These are phyloP conservation scores for Diaphora mendica DNA, from an alignment of 2,888 invertebrate species.

Conservation along the genomic window DNA sequence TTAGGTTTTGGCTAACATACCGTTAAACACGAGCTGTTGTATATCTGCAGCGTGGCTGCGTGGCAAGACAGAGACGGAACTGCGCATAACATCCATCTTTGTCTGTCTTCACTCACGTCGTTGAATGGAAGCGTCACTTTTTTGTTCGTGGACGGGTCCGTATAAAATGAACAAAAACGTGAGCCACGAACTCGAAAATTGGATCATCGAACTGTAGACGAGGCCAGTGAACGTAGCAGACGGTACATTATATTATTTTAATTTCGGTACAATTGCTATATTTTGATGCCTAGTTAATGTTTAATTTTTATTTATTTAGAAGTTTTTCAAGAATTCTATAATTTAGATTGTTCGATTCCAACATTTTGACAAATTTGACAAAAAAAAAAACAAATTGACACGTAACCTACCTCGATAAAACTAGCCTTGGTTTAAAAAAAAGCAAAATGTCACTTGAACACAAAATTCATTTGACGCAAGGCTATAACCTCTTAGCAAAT, in stretches of 20 bases:
- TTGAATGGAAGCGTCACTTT: constrained; percentile 73
- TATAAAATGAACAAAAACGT: constrained; percentile 76
- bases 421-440: constrained; percentile 9
- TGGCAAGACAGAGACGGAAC: constrained; percentile 68
- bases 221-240: constrained; percentile 72
- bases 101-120: constrained; percentile 57
- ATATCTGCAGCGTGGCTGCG: constrained; percentile 51
- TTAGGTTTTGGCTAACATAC: constrained; percentile 72
- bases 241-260: constrained; percentile 48
- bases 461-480: constrained; percentile 34
- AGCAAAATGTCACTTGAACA: constrained; percentile 8
- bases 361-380: neutral
- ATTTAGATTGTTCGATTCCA: neutral
- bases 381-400: neutral
- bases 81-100: constrained; percentile 60
- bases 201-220: constrained; percentile 79
- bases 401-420: constrained; percentile 4
- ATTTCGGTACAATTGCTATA: constrained; percentile 22
- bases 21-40: constrained; percentile 65
- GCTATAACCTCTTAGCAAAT: constrained; percentile 11
- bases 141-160: constrained; percentile 65
- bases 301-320: too few relatives aligned
- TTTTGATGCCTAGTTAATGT: neutral
- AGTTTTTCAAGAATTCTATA: neutral
- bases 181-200: constrained; percentile 73